These are phyloP conservation scores for Thaumetopoea pityocampa DNA, from an alignment of 1,140 invertebrate species.

Conservation along the genomic window DNA sequence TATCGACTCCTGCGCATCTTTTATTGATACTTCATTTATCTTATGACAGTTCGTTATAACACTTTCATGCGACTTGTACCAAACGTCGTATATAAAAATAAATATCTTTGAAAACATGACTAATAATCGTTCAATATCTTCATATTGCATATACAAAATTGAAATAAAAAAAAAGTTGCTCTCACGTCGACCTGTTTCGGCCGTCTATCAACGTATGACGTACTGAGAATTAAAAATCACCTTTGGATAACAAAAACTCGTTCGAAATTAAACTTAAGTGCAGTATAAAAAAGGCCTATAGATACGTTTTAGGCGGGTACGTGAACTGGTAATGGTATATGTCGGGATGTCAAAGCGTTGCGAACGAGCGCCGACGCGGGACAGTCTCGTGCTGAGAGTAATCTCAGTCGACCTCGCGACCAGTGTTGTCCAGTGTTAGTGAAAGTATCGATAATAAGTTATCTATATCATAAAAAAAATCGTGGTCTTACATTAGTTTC, in stretches of 20 bases:
- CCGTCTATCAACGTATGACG: slow-evolving; percentile 70
- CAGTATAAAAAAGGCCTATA: slow-evolving; percentile 18
- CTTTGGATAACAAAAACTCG: not conserved
- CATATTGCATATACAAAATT: slow-evolving; percentile 56
- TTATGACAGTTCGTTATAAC: slow-evolving; percentile 28
- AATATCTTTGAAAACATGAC: slow-evolving; percentile 35
- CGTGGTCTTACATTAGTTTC: not conserved
- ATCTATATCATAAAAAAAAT: not conserved
- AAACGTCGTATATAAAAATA: slow-evolving; percentile 31
- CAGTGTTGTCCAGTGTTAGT: slow-evolving; percentile 34
- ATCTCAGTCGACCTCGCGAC: slow-evolving; percentile 57
- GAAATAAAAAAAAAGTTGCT: slow-evolving; percentile 42
- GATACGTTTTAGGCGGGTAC: slow-evolving; percentile 16
- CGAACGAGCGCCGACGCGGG: slow-evolving; percentile 68
- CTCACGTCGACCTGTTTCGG: slow-evolving; percentile 40
- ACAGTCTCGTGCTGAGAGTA: slow-evolving; percentile 74
- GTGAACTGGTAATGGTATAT: slow-evolving; percentile 33
- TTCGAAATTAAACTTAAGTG: slow-evolving; percentile 24
- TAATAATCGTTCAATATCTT: slow-evolving; percentile 68
- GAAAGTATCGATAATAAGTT: slow-evolving; percentile 36
- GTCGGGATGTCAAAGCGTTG: slow-evolving; percentile 74
- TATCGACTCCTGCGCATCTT: slow-evolving; percentile 5
- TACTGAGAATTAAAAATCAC: slow-evolving; percentile 27
- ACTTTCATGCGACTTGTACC: slow-evolving; percentile 27
- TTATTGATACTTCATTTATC: slow-evolving; percentile 26